Evolutionary conservation across 2,113 vertebrate species (phyloP).

Genomic region (Passer montanus): DNA sequence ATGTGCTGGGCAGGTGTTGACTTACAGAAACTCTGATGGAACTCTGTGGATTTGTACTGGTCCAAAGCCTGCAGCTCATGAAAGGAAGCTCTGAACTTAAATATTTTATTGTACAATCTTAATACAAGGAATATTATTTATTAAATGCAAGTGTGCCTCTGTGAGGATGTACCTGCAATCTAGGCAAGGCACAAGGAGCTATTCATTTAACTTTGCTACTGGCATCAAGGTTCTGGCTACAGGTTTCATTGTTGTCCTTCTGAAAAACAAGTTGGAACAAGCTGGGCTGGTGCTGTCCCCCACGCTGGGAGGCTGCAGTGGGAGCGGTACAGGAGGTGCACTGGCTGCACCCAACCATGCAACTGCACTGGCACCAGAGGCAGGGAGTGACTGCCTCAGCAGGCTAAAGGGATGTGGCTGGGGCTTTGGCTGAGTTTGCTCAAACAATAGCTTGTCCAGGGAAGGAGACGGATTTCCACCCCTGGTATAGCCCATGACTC

Average conservation of each 20-base stretch:
- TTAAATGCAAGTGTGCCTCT: background rate
- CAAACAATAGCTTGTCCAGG: slow-evolving; percentile 37
- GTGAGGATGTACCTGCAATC: background rate
- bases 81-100: background rate
- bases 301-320: background rate
- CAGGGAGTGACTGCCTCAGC: slow-evolving; percentile 25
- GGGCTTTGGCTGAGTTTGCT: slow-evolving; percentile 27
- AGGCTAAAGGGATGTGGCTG: slow-evolving; percentile 20
- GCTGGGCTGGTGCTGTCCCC: background rate
- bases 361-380: slow-evolving; percentile 1
- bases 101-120: background rate
- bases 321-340: background rate
- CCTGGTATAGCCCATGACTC: background rate
- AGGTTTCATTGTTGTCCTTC: background rate
- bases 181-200: background rate
- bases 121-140: background rate
- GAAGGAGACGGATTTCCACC: background rate
- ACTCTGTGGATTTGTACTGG: background rate
- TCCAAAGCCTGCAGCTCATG: background rate
- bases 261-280: background rate
- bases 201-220: background rate
- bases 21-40: background rate
- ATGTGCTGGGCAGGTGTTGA: background rate
- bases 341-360: slow-evolving; percentile 11
- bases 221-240: background rate